Conservation (phyloP, 2,797 vertebrate genomes). For the Threskiornis aethiopicus region DNA sequence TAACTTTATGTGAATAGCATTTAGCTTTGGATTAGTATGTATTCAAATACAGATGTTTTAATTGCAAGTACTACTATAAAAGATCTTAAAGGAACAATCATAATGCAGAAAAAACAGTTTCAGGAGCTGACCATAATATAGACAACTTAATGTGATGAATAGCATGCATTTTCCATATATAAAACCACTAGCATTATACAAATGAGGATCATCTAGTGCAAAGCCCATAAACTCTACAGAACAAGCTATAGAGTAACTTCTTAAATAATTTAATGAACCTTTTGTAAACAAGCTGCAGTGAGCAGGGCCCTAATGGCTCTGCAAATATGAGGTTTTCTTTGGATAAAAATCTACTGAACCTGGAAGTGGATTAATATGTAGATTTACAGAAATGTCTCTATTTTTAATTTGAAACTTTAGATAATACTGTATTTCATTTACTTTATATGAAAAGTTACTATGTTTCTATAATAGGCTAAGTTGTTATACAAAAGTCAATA, state of each 20-base stretch:
- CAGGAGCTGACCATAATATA: background rate
- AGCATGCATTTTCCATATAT: background rate
- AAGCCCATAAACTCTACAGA: background rate
- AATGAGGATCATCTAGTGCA: background rate
- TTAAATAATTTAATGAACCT: background rate
- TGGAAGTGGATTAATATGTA: background rate
- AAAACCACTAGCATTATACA: background rate
- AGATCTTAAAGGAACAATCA: background rate
- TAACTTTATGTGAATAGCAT: background rate
- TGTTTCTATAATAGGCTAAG: background rate
- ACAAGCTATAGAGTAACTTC: background rate
- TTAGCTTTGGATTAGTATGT: background rate
- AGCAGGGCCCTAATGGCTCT: background rate
- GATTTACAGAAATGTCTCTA: background rate
- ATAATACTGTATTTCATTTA: background rate
- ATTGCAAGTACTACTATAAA: background rate
- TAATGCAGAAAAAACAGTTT: background rate
- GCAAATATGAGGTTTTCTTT: background rate
- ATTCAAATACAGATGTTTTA: background rate
- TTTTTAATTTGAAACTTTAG: background rate
- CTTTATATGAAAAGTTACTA: background rate
- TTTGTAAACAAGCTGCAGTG: background rate
- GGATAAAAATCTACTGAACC: background rate
- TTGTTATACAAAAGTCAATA: background rate
- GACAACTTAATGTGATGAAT: background rate